Evolutionary conservation across 1,140 invertebrate species (phyloP), one percentile per base, ranked within the genome.

Genomic region (Zaprionus davidi): DNA sequence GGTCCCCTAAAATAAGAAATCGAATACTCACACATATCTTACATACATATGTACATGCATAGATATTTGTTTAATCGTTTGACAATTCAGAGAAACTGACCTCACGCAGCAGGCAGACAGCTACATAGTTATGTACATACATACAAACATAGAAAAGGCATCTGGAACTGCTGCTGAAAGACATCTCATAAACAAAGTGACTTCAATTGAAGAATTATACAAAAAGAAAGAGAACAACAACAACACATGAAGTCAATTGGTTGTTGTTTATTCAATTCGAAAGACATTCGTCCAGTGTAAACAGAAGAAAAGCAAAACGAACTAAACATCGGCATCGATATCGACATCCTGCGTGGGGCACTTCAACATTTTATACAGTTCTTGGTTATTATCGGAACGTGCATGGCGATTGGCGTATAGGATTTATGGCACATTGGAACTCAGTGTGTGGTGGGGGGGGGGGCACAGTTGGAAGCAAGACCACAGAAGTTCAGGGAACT

Each of bases 131-230:
- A 24, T 3, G 2, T 24, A 24, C 24, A 24, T 24, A 24, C 4
- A 5, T 26, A 26, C 20, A 20, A 1, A 22, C 24, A 26, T 26
- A 71, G 56, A 28, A 64, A 13, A 38, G n/a, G 36, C 56, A 38
- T 15, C 44, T 46, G 44, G 57, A 46, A 11, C 55, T 44, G 59
- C 20, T 28, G 58, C 26, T 65, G 24, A 31, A 65, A 53, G 58
- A 41, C 76, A 77, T 72, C 63, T 63, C 62, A 74, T 80, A 80
- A 80, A 80, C 78, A 80, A 80, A 78, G 59, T 80, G 78, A 80
- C 59, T 80, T 74, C 78, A 75, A 80, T 80, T 80, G 78, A 78
- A 80, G 74, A 80, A 80, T 80, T 80, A 80, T 80, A 78, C 78
- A 78, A 75, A 66, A 78, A 34, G 31, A 34, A 34, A 34, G 2